Conservation (phyloP, 2,888 invertebrate species). For the Molanna angustata region DNA sequence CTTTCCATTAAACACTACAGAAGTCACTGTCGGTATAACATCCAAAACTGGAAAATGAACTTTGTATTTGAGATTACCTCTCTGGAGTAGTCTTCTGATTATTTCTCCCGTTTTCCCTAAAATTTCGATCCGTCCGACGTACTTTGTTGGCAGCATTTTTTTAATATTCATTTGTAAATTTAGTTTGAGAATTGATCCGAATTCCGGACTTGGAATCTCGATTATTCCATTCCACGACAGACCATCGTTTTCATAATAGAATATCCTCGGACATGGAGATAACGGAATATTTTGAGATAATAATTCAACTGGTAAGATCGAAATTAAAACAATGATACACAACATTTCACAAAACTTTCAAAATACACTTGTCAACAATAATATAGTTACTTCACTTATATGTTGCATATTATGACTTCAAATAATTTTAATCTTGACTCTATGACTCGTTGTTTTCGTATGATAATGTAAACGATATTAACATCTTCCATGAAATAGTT, state of each 20-base stretch:
- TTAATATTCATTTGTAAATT: slow-evolving; percentile 23
- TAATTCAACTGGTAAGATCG: no score
- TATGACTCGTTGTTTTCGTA: no score
- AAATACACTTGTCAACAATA: no score
- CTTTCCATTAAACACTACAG: slow-evolving; percentile 40
- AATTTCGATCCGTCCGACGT: slow-evolving; percentile 20
- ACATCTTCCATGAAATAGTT: no score
- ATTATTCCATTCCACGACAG: slow-evolving; percentile 27
- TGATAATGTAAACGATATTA: no score
- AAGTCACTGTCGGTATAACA: slow-evolving; percentile 39
- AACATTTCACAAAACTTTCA: no score
- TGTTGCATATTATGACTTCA: no score
- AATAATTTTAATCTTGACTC: no score
- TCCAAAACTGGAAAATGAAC: slow-evolving; percentile 41
- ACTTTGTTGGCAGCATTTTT: slow-evolving; percentile 9
- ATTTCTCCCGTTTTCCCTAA: slow-evolving; percentile 13
- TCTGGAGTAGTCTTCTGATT: slow-evolving; percentile 35
- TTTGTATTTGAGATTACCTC: slow-evolving; percentile 39
- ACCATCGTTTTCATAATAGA: slow-evolving; percentile 27
- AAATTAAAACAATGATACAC: no score
- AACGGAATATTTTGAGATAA: slow-evolving; percentile 12
- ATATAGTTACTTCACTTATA: no score
- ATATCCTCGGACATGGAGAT: slow-evolving; percentile 29
- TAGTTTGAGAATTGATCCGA: slow-evolving; percentile 18
- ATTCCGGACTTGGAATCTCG: slow-evolving; percentile 19